A percentile compares a stretch with the other conserved stretches of the same genome.
These are phyloP conservation scores for Amphiprion ocellaris DNA, from an alignment of 2,113 vertebrate genomes.

Conservation along the genomic window DNA sequence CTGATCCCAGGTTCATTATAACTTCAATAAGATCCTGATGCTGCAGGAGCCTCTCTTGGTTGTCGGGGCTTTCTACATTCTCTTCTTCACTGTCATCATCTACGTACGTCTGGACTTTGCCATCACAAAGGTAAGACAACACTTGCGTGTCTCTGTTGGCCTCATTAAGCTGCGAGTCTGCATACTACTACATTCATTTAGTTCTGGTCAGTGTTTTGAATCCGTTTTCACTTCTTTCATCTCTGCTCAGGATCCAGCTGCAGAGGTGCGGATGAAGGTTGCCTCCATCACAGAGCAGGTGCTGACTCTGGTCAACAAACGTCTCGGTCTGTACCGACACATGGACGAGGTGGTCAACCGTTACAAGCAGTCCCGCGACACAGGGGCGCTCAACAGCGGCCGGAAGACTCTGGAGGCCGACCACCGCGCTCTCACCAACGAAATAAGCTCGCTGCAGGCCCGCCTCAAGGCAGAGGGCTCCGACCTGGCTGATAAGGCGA, in stretches of 20 bases:
- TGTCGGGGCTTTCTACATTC: constrained; percentile 96
- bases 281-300: constrained; percentile 99
- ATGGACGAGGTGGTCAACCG: constrained; percentile 97
- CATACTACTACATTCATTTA: not conserved
- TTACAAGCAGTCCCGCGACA: constrained; percentile 96
- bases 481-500: constrained; percentile 94
- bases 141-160: no score
- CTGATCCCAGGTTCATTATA: constrained; percentile 91
- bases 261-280: constrained; percentile 98
- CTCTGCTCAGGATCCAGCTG: constrained; percentile 91
- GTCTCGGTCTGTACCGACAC: constrained; percentile 95
- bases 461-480: constrained; percentile 96
- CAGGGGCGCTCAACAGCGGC: constrained; percentile 91
- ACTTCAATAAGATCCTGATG: constrained; percentile 98
- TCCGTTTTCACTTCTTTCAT: not conserved
- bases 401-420: constrained; percentile 94
- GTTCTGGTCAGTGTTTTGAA: not conserved
- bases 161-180: not conserved
- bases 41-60: constrained; percentile 97
- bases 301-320: constrained; percentile 95
- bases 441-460: constrained; percentile 92
- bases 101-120: constrained; percentile 98
- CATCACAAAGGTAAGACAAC: constrained; percentile 94
- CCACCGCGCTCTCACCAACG: constrained; percentile 91
- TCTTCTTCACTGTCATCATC: constrained; percentile 98